A percentile compares a stretch with the other conserved stretches of the same genome.
Evolutionary conservation across 2,797 vertebrate species (phyloP).

Genomic region (Serranus cabrilla): DNA sequence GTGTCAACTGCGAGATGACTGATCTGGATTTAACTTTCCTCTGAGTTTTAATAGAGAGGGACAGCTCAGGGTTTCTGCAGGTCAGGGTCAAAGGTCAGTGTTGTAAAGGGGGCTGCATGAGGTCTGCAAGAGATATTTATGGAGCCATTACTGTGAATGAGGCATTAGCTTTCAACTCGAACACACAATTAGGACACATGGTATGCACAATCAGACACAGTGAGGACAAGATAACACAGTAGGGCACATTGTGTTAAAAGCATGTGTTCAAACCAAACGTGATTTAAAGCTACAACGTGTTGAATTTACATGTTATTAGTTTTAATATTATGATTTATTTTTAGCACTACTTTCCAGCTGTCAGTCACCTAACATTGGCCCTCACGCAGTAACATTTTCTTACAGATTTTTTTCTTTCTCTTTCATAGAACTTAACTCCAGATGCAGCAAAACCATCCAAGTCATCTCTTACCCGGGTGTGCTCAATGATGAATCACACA

Average conservation of each 20-base stretch:
- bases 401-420: no score
- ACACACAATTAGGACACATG: slow-evolving; percentile 25
- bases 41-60: slow-evolving; percentile 9
- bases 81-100: slow-evolving; percentile 49
- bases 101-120: slow-evolving; percentile 37
- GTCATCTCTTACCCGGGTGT: no score
- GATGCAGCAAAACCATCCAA: no score
- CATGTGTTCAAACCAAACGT: not conserved
- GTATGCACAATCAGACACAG: not conserved
- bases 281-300: not conserved
- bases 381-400: no score
- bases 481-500: no score
- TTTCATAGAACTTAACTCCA: no score
- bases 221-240: not conserved
- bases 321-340: no score
- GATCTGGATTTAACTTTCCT: slow-evolving; percentile 17
- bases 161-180: slow-evolving; percentile 22
- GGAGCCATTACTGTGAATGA: slow-evolving; percentile 28
- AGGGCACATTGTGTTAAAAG: not conserved
- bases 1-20: slow-evolving; percentile 26
- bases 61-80: slow-evolving; percentile 35
- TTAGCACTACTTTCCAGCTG: no score
- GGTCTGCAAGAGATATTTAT: slow-evolving; percentile 55
- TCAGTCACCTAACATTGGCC: no score
- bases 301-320: not conserved